Percentiles rank a stretch among this genome's conserved stretches.
These are phyloP conservation scores for Tyrophagus putrescentiae DNA, from an alignment of 1,140 invertebrate genomes.

Conservation along the genomic window DNA sequence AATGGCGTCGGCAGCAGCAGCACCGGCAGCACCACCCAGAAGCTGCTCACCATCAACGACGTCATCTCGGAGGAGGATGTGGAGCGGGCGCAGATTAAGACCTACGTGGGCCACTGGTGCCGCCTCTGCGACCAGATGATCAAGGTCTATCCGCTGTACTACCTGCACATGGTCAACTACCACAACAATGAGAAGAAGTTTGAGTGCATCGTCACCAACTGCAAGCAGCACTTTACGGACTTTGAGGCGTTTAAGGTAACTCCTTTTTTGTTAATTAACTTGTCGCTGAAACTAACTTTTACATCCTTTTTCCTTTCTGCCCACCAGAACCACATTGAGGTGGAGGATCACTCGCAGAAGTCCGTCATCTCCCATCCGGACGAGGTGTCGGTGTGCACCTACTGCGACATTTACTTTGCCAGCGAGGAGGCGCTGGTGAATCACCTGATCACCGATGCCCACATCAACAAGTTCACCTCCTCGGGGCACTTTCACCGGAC, in stretches of 20 bases:
- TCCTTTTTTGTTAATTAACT: neutral
- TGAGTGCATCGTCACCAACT: slow-evolving; percentile 28
- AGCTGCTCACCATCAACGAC: slow-evolving; percentile 20
- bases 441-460: slow-evolving; percentile 28
- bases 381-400: slow-evolving; percentile 21
- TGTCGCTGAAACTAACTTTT: neutral
- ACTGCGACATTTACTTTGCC: slow-evolving; percentile 29
- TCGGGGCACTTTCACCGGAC: slow-evolving; percentile 29
- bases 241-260: slow-evolving; percentile 26
- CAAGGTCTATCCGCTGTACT: slow-evolving; percentile 29
- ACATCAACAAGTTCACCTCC: slow-evolving; percentile 28
- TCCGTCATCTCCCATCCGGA: slow-evolving; percentile 23
- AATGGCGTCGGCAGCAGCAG: slow-evolving; percentile 6
- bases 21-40: slow-evolving; percentile 3
- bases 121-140: slow-evolving; percentile 29
- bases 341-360: slow-evolving; percentile 20
- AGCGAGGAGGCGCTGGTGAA: slow-evolving; percentile 27
- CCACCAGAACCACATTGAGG: slow-evolving; percentile 15
- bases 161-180: slow-evolving; percentile 30
- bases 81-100: slow-evolving; percentile 28
- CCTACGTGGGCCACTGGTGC: slow-evolving; percentile 29
- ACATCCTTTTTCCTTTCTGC: neutral
- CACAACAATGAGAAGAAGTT: slow-evolving; percentile 29
- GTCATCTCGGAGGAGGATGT: slow-evolving; percentile 26
- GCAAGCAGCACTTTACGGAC: slow-evolving; percentile 26